These are phyloP conservation scores for Protosalanx chinensis DNA, from an alignment of 2,797 vertebrate species.

Conservation along the genomic window DNA sequence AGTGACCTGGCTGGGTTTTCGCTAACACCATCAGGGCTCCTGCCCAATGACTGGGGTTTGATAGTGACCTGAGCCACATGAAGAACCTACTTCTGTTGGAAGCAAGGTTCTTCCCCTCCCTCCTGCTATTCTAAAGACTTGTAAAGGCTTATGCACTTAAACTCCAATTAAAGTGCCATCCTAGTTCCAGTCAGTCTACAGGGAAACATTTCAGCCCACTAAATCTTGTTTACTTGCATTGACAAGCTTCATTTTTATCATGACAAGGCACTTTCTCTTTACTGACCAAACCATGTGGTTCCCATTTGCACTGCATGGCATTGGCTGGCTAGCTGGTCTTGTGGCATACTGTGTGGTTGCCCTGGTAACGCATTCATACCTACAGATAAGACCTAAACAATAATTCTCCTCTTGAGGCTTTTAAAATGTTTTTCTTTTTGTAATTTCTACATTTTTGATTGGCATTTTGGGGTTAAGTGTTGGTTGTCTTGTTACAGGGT, in stretches of 20 bases:
- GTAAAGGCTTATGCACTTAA: not conserved
- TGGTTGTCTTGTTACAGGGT: conserved; percentile 69
- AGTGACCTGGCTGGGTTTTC: conserved; percentile 76
- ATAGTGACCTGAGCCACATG: conserved; percentile 84
- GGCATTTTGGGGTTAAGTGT: too few species aligned
- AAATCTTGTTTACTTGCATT: not conserved
- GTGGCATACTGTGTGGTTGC: not conserved
- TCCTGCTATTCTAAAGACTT: not conserved
- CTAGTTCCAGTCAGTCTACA: not conserved
- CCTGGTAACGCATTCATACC: too few species aligned
- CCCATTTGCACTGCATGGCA: not conserved
- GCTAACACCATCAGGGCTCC: conserved; percentile 79
- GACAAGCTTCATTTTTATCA: not conserved
- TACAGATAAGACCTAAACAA: too few species aligned
- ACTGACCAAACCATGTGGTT: not conserved
- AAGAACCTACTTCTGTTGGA: too few species aligned
- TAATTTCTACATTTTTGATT: not conserved
- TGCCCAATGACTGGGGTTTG: conserved; percentile 83
- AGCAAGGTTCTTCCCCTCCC: too few species aligned
- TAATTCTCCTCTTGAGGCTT: too few species aligned
- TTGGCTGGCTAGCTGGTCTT: not conserved
- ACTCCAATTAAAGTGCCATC: not conserved
- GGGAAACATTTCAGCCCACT: not conserved
- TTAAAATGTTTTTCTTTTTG: too few species aligned
- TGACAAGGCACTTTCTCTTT: not conserved